Percentiles rank a stretch among this genome's conserved stretches.
phyloP scores from a whole-genome alignment of 2,888 invertebrate species.

The Drosophila limbata region DNA sequence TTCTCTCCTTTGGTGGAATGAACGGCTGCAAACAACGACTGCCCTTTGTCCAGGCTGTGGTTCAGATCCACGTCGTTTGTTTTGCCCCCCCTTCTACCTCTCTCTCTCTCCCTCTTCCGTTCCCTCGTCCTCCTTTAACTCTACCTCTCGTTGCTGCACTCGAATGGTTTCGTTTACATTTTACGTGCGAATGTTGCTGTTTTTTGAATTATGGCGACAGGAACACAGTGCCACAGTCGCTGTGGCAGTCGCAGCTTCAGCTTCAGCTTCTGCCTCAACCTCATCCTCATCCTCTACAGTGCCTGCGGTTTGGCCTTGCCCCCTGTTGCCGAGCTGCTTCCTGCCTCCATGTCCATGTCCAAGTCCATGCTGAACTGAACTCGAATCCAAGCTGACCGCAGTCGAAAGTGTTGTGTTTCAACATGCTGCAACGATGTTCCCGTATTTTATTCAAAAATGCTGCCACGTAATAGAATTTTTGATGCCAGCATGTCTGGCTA shows the following conservation, averaged over 20 bases:
- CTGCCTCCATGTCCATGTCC: slow-evolving; percentile 39
- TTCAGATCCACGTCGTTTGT: slow-evolving; percentile 74
- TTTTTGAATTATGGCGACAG: slow-evolving; percentile 81
- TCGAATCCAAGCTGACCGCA: slow-evolving; percentile 50
- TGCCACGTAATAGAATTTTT: slow-evolving; percentile 81
- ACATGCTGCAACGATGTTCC: slow-evolving; percentile 49
- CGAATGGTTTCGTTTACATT: slow-evolving; percentile 81
- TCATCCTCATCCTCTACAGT: no score
- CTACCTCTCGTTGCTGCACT: slow-evolving; percentile 61
- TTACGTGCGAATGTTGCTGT: slow-evolving; percentile 82
- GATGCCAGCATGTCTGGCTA: slow-evolving; percentile 77
- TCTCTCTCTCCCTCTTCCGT: no score
- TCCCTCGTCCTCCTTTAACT: neutral
- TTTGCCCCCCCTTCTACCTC: slow-evolving; percentile 32
- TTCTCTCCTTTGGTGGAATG: slow-evolving; percentile 5
- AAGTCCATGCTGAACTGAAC: neutral
- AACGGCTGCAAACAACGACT: slow-evolving; percentile 58
- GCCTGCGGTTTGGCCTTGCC: slow-evolving; percentile 43
- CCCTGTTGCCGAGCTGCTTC: slow-evolving; percentile 49
- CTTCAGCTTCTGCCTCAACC: slow-evolving; percentile 8
- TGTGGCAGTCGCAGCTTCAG: slow-evolving; percentile 39
- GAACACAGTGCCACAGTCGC: slow-evolving; percentile 65
- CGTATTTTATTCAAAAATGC: slow-evolving; percentile 80
- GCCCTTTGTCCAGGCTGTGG: slow-evolving; percentile 77
- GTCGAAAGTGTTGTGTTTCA: slow-evolving; percentile 79